Percentiles rank a stretch among this genome's conserved stretches.
Conservation (phyloP, 1,140 invertebrate genomes). For the Chlorops oryzae region DNA sequence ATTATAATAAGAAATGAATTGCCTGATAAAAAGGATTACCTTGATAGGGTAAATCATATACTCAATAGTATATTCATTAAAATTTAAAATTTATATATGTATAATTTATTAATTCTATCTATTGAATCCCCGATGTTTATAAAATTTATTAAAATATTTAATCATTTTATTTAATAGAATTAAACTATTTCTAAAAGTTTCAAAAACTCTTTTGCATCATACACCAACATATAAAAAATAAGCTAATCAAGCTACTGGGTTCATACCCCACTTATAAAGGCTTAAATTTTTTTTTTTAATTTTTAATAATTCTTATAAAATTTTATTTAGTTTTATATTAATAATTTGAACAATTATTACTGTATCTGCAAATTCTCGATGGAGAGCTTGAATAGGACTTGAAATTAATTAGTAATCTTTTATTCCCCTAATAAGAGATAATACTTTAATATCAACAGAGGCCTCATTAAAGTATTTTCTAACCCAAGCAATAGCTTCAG, state of each 20-base stretch:
- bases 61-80: slow-evolving; percentile 36
- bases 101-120: slow-evolving; percentile 16
- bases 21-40: slow-evolving; percentile 53
- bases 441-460: slow-evolving; percentile 11
- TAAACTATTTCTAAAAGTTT: slow-evolving; percentile 52
- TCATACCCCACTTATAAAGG: no score
- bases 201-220: slow-evolving; percentile 53
- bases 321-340: slow-evolving; percentile 49
- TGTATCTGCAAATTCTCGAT: slow-evolving; percentile 50
- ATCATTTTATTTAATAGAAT: slow-evolving; percentile 50
- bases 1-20: slow-evolving; percentile 46
- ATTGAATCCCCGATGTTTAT: slow-evolving; percentile 1
- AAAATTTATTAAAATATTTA: not conserved
- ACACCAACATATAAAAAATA: no score
- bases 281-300: no score
- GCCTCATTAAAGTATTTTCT: slow-evolving; percentile 48
- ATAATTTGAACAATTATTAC: slow-evolving; percentile 50
- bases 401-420: slow-evolving; percentile 53
- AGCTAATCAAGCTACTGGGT: no score
- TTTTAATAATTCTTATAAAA: slow-evolving; percentile 45
- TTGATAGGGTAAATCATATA: slow-evolving; percentile 53
- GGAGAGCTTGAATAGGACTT: slow-evolving; percentile 52
- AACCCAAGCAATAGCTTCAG: slow-evolving; percentile 46
- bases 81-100: slow-evolving; percentile 10
- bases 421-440: slow-evolving; percentile 48